These are phyloP conservation scores for Ditylenchus dipsaci DNA, from an alignment of 1,140 invertebrate genomes.

Conservation along the genomic window DNA sequence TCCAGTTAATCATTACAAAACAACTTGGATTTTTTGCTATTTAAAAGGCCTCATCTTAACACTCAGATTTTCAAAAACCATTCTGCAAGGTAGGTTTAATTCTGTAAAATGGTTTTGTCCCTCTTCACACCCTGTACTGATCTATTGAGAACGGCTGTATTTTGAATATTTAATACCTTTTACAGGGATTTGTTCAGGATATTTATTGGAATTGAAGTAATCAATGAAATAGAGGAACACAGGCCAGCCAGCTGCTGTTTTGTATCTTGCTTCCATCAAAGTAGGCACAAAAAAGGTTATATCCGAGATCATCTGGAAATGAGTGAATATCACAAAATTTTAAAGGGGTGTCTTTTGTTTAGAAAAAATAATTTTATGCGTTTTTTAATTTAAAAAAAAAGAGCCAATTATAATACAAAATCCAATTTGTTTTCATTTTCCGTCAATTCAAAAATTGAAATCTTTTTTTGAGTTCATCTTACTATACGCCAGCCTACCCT, in stretches of 20 bases:
- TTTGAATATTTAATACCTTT: not conserved
- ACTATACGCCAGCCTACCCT: not conserved
- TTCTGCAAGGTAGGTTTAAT: too few species aligned
- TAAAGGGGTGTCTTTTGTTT: too few species aligned
- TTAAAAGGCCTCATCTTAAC: not conserved
- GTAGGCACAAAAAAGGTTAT: constrained; percentile 9
- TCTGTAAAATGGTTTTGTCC: not conserved
- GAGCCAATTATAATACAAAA: too few species aligned
- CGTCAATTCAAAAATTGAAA: too few species aligned
- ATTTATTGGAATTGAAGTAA: constrained; percentile 2
- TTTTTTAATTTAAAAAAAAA: too few species aligned
- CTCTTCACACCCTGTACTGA: not conserved
- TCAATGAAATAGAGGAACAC: too few species aligned
- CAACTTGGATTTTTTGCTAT: not conserved
- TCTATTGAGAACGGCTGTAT: not conserved
- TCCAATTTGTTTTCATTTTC: too few species aligned
- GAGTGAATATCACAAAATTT: too few species aligned
- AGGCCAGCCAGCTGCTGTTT: too few species aligned
- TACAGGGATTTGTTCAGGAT: not conserved
- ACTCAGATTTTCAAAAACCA: too few species aligned
- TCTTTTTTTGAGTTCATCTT: not conserved
- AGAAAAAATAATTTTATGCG: too few species aligned
- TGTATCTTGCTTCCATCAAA: constrained; percentile 4
- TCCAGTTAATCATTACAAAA: not conserved
- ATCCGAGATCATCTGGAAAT: constrained; percentile 4